Evolutionary conservation across 2,888 invertebrate genomes (phyloP), one percentile per base, ranked within the genome.

Genomic region (Ormyrus thymus): DNA sequence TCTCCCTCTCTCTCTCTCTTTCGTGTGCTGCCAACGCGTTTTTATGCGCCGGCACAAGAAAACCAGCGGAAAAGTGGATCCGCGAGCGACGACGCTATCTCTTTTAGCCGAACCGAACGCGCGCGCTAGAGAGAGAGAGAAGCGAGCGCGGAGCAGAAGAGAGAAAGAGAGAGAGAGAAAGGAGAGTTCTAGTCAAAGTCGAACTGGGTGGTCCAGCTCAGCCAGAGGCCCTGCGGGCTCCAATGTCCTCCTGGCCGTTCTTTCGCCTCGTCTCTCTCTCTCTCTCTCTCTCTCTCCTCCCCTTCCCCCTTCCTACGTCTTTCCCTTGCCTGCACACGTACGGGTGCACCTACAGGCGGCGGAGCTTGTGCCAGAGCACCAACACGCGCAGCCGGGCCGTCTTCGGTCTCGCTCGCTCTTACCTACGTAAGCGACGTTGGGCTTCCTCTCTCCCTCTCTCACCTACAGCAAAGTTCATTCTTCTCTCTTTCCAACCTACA

Each of bases 181-280:
- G 73, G 73, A 69, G 76, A 79, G 81, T 81, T 82, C 82, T 83
- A 82, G 83, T 75, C 81, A 76, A 65, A 81, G 75, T 84, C 84
- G 75, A 83, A 82, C 81, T 84, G 84, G 84, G 83, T 84, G 84
- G 83, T 84, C 84, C 83, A 80, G 80, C 81, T 76, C 82, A 76
- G 75, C 13, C 65, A 66, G 80, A 80, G 80, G 80, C 81, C 84
- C 84, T 83, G 82, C 82, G 84, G 83, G 83, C 81, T 82, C 82
- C 82, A 77, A 80, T 81, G 79, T 81, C 81, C 69, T 81, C 58
- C 74, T 72, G 72, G 75, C 61, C 71, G 72, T 69, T 73, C 73
- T 64, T 48, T 73, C 59, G 70, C 70, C 53, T 48, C 53, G 43
- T 71, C 71, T 43, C 13, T 56, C 64, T 58, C 64, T 55, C 58